A percentile compares a stretch with the other conserved stretches of the same genome.
Evolutionary conservation across 2,888 invertebrate species (phyloP).

Genomic region (Norana najaformis): DNA sequence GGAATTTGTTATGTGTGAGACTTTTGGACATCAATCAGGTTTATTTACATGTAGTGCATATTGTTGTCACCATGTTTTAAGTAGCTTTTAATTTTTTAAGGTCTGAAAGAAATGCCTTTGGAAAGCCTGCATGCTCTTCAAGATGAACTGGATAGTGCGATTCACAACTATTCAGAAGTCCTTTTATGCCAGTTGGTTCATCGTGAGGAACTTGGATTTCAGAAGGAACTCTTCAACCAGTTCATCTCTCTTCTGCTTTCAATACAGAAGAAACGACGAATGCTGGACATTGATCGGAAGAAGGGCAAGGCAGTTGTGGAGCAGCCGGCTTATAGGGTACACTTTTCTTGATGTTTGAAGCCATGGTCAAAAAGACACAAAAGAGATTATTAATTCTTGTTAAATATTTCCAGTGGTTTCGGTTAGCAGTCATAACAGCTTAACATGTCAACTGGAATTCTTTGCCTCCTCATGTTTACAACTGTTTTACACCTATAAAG

Average conservation of each 20-base stretch:
- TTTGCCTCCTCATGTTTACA: neutral
- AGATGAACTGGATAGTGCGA: slow-evolving; percentile 90
- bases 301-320: slow-evolving; percentile 61
- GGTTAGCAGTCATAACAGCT: neutral
- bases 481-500: neutral
- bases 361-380: neutral
- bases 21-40: neutral
- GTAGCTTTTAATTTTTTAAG: neutral
- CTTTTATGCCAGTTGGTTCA: slow-evolving; percentile 88
- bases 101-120: slow-evolving; percentile 21
- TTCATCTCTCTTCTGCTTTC: slow-evolving; percentile 93
- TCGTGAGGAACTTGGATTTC: slow-evolving; percentile 94
- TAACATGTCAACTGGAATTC: no score
- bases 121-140: slow-evolving; percentile 79
- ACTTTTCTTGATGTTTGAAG: neutral
- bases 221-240: slow-evolving; percentile 94
- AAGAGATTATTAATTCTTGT: neutral
- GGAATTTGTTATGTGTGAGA: no score
- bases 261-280: slow-evolving; percentile 90
- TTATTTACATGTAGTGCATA: neutral
- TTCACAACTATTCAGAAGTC: slow-evolving; percentile 93
- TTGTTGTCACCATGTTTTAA: neutral
- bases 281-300: slow-evolving; percentile 89
- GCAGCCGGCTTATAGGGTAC: neutral
- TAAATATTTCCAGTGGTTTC: neutral